Base-by-base conservation (phyloP, 2,888 invertebrate genomes). In the Magallana nippona region DNA sequence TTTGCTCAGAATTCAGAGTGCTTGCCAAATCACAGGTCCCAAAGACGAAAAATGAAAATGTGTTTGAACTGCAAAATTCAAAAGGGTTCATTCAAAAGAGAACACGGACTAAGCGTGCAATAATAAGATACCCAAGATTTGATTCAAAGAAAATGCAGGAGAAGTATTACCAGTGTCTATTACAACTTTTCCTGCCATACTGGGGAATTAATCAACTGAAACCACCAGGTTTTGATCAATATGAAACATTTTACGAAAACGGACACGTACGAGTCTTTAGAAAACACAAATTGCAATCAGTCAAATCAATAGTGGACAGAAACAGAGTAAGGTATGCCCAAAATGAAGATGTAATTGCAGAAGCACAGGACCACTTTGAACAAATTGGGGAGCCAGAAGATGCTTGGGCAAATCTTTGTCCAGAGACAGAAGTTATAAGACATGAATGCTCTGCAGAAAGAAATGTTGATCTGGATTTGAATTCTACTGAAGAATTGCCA, bases 1-100 rank as follows among this genome's bases (percentile, higher is more conserved):
- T 87, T 81, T 83, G 84, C 55, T 85, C 87, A 2, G 84, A 85
- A 44, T 87, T 83, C 78, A 44, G 84, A 44, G 78, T 87, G 17
- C 55, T 85, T 15, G 71, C 85, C 22, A 22, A 15, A 55, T 77
- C 79, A 11, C 62, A 79, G 57, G 79, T 79, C 19, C 78, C 78
- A 15, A 8, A 79, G 56, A 82, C 57, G 62, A 19, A 79, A 80
- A 82, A 32, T 19, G n/a, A 82, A 55, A 78, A 32, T 32, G 79
- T 79, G 55, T 82, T 60, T 58, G 56, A 79, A 82, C 60, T 82
- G 17, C 78, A 82, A 78, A 57, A 82, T 77, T 27, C 58, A 15
- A 60, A 62, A 11, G 82, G 82, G 15, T 78, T 27, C 60, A 56
- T 80, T n/a, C 71, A 58, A n/a, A 62, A 55, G 77, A 79, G 80